A percentile compares a stretch with the other conserved stretches of the same genome.
Evolutionary conservation across 2,888 invertebrate species (phyloP).

Genomic region (Drosophila borealis): DNA sequence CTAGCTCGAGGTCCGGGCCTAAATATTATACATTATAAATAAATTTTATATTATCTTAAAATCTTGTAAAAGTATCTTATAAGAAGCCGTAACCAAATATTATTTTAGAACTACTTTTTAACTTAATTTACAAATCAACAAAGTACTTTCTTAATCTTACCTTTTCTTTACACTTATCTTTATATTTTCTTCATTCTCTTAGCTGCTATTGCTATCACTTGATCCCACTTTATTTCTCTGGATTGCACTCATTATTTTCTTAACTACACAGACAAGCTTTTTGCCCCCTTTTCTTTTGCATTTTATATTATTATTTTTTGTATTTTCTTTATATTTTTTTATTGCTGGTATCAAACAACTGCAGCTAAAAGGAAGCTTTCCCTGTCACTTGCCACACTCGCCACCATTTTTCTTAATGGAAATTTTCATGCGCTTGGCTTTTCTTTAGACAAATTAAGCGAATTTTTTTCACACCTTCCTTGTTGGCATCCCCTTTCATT

Average conservation of each 20-base stretch:
- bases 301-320: conserved; percentile 8
- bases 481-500: conserved; percentile 43
- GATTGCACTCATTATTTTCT: conserved; percentile 60
- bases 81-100: too few relatives aligned
- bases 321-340: not conserved
- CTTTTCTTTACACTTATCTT: not conserved
- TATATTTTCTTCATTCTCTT: not conserved
- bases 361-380: conserved; percentile 35
- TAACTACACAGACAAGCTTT: conserved; percentile 50
- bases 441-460: conserved; percentile 74
- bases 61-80: too few relatives aligned
- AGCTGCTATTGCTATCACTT: conserved; percentile 15
- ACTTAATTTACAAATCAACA: not conserved
- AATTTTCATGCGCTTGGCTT: conserved; percentile 70
- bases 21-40: too few relatives aligned
- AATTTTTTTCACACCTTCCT: conserved; percentile 64
- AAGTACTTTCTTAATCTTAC: too few relatives aligned
- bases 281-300: conserved; percentile 4
- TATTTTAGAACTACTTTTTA: not conserved
- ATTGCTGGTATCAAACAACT: conserved; percentile 10
- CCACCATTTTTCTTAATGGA: conserved; percentile 72
- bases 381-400: conserved; percentile 68
- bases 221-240: conserved; percentile 41
- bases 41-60: too few relatives aligned
- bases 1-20: too few relatives aligned